Percentiles rank a stretch among this genome's conserved stretches.
Evolutionary conservation across 1,140 invertebrate species (phyloP).

Genomic region (Drosophila fuyamai): DNA sequence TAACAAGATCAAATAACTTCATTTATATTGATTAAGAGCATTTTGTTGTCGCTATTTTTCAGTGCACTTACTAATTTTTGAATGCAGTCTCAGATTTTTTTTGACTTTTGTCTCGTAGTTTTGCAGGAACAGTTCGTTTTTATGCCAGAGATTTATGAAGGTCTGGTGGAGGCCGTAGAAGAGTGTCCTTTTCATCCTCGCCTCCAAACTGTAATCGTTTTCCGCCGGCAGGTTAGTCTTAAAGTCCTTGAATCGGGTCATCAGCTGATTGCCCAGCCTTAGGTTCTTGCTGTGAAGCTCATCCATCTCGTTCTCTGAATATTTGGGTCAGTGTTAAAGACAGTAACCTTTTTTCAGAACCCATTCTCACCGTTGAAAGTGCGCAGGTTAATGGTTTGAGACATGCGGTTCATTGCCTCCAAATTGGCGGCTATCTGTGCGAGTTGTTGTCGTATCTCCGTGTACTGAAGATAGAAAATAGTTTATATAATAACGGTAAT

Average conservation of each 20-base stretch:
- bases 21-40: no score
- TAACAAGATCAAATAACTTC: no score
- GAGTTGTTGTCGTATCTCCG: conserved; percentile 74
- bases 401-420: conserved; percentile 79
- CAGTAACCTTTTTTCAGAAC: no score
- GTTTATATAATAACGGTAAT: neutral
- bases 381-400: conserved; percentile 75
- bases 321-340: neutral
- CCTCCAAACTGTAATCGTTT: conserved; percentile 77
- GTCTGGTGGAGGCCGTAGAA: conserved; percentile 82
- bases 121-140: conserved; percentile 78
- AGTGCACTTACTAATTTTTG: conserved; percentile 75
- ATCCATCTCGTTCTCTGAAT: conserved; percentile 78
- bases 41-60: no score
- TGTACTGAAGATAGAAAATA: conserved; percentile 55
- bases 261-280: conserved; percentile 70
- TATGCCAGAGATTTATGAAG: conserved; percentile 80
- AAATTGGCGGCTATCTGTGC: conserved; percentile 72
- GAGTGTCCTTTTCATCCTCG: conserved; percentile 78
- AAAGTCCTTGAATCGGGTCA: conserved; percentile 74
- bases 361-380: conserved; percentile 70
- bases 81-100: conserved; percentile 76
- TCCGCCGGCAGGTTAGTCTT: conserved; percentile 77
- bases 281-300: conserved; percentile 76
- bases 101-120: conserved; percentile 76